Base-by-base conservation (phyloP, 2,113 vertebrate species). In the Nothobranchius furzeri region DNA sequence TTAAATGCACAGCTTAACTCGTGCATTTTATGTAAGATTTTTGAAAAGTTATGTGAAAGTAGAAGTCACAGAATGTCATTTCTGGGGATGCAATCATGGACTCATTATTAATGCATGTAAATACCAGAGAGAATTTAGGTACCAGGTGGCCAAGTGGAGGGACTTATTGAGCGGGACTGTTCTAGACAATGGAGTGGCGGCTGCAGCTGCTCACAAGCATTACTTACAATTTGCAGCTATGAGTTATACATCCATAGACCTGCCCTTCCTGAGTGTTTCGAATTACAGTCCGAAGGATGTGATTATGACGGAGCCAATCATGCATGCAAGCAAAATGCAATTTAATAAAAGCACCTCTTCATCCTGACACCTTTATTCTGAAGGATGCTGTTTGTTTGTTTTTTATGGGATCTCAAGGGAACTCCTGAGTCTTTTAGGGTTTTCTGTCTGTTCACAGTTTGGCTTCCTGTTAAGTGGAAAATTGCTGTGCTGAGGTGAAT, bases 111-210 rank as follows among this genome's bases (percentile, higher is more conserved):
- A 68, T 53, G 46, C 62, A 72, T 70, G 45, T 20, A 42, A 40
- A 66, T 70, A 59, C 52, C 47, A 64, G 40, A 59, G 13, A 53
- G 17, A 25, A 51, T 61, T 68, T 20, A 71, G 82, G 56, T 62
- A 83, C 84, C 87, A 88, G 87, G 83, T 91, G 86, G 69, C 13
- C 64, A 85, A 51, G 73, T n/a, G 68, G 69, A 64, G 56, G 60
- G 70, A 77, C 65, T 72, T 73, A 80, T 74, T 83, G 57, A 74
- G 61, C 47, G 45, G 64, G 56, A 74, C 75, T 78, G 65, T 74
- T 73, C 40, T 51, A 88, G 78, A 87, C 85, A 89, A 90, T 83
- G 66, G 86, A 84, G 64, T 68, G 25, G 50, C 60, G 70, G 76
- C 80, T 80, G 83, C 89, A 85, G 83, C 71, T 89, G 87, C 70